Evolutionary conservation across 2,888 invertebrate genomes (phyloP), one percentile per base, ranked within the genome.

Genomic region (Drosophila austrosaltans): DNA sequence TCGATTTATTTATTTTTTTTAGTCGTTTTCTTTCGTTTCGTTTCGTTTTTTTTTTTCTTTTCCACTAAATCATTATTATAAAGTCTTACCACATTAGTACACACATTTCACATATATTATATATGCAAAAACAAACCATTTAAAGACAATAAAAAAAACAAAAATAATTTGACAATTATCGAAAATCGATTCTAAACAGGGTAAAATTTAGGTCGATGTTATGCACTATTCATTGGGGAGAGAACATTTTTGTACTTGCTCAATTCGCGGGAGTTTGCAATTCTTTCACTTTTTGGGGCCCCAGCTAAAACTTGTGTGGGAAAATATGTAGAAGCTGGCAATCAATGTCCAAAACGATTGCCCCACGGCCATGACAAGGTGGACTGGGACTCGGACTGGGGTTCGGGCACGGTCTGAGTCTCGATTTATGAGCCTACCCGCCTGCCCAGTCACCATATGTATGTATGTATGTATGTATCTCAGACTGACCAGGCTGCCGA

Each of bases 251-350:
- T 72, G 75, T 75, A 75, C 77, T 79, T 72, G 77, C 61, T 60
- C 59, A 70, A 64, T 68, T 61, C 68, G 28, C 7, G 32, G 6
- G 62, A 53, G 44, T 72, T 76, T 66, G 40, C 44, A 72, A 70
- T 74, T 83, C 84, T 83, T 87, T 87, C 84, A 87, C 87, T 83
- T 87, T 87, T 87, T 60, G 48, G 48, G 48, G 75, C 76, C 58
- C 80, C 62, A 39, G 48, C 56, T 28, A 53, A 39, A 64, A 70
- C 70, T 79, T 77, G 78, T 85, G 84, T 85, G 84, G 84, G 84
- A 85, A 85, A 85, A 85, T 87, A 82, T 87, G 86, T 87, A 79
- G 84, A 85, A 85, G 85, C 84, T 85, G 85, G 87, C 84, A 85
- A 85, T 85, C 87, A 85, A 85, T 85, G 84, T 85, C 87, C 79